Percentiles rank a stretch among this genome's conserved stretches.
Conservation (phyloP, 35 echinoderm and acorn worm genomes). For the Heliocidaris erythrogramma region DNA sequence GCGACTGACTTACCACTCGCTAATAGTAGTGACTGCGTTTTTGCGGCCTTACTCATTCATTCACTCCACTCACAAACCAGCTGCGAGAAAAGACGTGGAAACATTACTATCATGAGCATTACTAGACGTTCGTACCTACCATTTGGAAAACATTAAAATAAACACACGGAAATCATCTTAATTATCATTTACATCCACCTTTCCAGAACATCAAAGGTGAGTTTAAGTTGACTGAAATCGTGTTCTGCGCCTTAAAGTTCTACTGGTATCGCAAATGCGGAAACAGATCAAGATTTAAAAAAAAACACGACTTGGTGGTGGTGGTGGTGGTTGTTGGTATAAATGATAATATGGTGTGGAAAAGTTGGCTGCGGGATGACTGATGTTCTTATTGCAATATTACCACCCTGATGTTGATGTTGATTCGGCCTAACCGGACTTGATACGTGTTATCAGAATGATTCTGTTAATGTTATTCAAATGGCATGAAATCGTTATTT, state of each 20-base stretch:
- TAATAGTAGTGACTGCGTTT: constrained; percentile 30
- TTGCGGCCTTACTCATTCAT: constrained; percentile 49
- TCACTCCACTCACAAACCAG: constrained; percentile 22
- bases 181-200: neutral
- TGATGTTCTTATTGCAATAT: no score
- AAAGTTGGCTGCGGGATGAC: neutral
- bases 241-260: neutral
- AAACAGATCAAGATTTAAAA: neutral
- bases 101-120: constrained; percentile 15
- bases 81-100: constrained; percentile 31
- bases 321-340: neutral
- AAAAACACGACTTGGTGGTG: neutral
- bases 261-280: constrained; percentile 1
- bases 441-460: no score
- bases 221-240: neutral
- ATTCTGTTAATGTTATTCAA: no score
- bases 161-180: neutral
- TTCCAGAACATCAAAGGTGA: neutral
- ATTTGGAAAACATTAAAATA: neutral
- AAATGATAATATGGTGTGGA: neutral
- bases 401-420: no score
- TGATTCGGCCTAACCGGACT: no score
- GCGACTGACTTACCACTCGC: constrained; percentile 23
- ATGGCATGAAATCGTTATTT: no score
- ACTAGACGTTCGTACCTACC: neutral